Percentiles rank a stretch among this genome's conserved stretches.
Conservation (phyloP, 2,113 vertebrate genomes). For the Dasyornis broadbenti region DNA sequence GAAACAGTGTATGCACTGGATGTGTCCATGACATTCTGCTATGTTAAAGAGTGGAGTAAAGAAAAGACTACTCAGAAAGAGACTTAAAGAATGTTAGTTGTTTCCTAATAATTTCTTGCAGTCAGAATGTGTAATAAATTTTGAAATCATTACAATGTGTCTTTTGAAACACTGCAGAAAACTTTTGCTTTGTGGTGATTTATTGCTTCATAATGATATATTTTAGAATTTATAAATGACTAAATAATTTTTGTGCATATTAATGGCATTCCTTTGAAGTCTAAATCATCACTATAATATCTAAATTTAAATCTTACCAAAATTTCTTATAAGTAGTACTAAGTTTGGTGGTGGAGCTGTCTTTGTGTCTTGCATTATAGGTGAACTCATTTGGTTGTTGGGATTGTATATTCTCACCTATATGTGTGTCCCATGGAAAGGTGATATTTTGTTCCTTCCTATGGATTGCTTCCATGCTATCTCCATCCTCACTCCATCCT, state of each 20-base stretch:
- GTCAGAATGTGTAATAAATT: neutral
- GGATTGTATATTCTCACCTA: neutral
- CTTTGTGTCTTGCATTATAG: neutral
- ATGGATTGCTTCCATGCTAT: neutral
- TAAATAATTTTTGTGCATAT: neutral
- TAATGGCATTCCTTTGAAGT: neutral
- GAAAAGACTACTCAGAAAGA: neutral
- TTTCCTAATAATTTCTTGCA: neutral
- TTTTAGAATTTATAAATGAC: neutral
- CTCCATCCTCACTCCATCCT: neutral
- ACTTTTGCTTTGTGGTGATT: neutral
- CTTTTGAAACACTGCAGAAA: neutral
- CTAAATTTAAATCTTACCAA: neutral
- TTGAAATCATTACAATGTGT: neutral
- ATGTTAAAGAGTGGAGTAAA: neutral
- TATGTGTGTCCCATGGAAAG: neutral
- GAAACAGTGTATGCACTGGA: neutral
- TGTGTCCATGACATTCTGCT: neutral
- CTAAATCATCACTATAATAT: neutral
- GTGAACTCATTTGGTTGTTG: neutral
- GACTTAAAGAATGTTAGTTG: neutral
- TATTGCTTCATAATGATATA: neutral
- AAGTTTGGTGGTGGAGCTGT: neutral
- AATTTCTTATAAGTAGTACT: neutral
- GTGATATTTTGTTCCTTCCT: neutral